These are phyloP conservation scores for Cantharis rustica DNA, from an alignment of 2,888 invertebrate genomes.

Conservation along the genomic window DNA sequence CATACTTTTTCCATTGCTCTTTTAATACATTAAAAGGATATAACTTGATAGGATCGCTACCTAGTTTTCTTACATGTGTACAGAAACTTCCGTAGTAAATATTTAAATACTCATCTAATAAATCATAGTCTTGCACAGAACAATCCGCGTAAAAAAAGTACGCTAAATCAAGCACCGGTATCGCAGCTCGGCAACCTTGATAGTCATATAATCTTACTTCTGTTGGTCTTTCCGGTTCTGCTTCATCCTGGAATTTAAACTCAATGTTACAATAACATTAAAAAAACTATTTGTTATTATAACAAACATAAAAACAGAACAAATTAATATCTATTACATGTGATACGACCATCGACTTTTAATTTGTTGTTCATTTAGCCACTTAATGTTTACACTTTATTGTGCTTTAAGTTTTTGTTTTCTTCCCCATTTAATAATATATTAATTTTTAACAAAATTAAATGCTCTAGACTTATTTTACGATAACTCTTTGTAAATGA, in stretches of 20 bases:
- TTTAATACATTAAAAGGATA: slow-evolving; percentile 28
- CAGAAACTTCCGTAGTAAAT: slow-evolving; percentile 38
- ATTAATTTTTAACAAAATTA: too few relatives aligned
- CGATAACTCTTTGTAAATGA: too few relatives aligned
- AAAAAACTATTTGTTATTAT: too few relatives aligned
- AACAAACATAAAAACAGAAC: too few relatives aligned
- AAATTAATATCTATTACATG: too few relatives aligned
- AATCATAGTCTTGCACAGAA: slow-evolving; percentile 28
- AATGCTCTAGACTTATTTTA: too few relatives aligned
- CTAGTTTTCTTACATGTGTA: slow-evolving; percentile 34
- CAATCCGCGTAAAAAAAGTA: slow-evolving; percentile 39
- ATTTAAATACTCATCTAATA: slow-evolving; percentile 35
- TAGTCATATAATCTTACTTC: slow-evolving; percentile 41
- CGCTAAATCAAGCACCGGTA: slow-evolving; percentile 39
- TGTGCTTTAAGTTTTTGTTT: too few relatives aligned
- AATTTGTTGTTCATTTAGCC: too few relatives aligned
- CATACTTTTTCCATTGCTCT: slow-evolving; percentile 19
- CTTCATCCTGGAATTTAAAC: slow-evolving; percentile 12
- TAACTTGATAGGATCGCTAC: slow-evolving; percentile 36
- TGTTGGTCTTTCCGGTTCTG: slow-evolving; percentile 31
- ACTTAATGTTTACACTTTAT: too few relatives aligned
- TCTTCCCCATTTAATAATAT: too few relatives aligned
- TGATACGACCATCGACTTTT: too few relatives aligned
- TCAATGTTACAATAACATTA: neutral
- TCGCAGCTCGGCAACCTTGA: slow-evolving; percentile 36